Evolutionary conservation across 2,797 vertebrate genomes (phyloP).

Genomic region (Tenualosa thibaudeaui): DNA sequence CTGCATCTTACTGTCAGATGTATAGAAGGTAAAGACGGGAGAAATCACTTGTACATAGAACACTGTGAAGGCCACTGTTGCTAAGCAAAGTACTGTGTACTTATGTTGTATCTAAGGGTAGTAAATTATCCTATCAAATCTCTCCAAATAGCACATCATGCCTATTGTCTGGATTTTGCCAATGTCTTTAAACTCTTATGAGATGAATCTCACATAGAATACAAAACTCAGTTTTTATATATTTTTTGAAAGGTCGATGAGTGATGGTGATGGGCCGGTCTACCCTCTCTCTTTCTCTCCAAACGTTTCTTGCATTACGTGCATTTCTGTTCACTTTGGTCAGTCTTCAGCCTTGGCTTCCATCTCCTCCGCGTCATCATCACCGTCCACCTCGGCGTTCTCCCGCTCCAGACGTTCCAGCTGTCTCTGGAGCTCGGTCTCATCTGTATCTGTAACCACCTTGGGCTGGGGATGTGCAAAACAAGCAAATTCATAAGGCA

Average conservation of each 20-base stretch:
- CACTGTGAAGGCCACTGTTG: conserved; percentile 63
- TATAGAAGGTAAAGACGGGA: not conserved
- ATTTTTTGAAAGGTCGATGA: not conserved
- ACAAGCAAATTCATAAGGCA: not conserved
- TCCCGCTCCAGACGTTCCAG: conserved; percentile 94
- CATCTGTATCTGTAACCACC: conserved; percentile 97
- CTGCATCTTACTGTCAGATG: not conserved
- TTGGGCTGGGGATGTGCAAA: conserved; percentile 79
- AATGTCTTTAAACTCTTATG: not conserved
- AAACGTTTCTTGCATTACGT: not conserved
- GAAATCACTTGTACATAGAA: conserved; percentile 1
- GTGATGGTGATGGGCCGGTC: not conserved
- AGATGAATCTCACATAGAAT: conserved; percentile 24
- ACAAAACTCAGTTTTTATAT: conserved; percentile 41
- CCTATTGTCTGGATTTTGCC: not conserved
- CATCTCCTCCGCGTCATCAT: conserved; percentile 97
- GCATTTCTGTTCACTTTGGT: conserved; percentile 27
- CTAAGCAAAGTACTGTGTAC: conserved; percentile 45
- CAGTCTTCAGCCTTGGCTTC: conserved; percentile 97
- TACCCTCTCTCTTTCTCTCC: not conserved
- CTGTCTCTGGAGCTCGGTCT: conserved; percentile 94
- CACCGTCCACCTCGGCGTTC: conserved; percentile 98
- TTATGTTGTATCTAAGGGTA: conserved; percentile 33
- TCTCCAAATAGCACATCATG: not conserved
- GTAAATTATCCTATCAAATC: conserved; percentile 24